Percentiles rank a stretch among this genome's conserved stretches.
These are phyloP conservation scores for Chondrosia reniformis DNA, from an alignment of 37 sponge, comb jelly and placozoan species.

Conservation along the genomic window DNA sequence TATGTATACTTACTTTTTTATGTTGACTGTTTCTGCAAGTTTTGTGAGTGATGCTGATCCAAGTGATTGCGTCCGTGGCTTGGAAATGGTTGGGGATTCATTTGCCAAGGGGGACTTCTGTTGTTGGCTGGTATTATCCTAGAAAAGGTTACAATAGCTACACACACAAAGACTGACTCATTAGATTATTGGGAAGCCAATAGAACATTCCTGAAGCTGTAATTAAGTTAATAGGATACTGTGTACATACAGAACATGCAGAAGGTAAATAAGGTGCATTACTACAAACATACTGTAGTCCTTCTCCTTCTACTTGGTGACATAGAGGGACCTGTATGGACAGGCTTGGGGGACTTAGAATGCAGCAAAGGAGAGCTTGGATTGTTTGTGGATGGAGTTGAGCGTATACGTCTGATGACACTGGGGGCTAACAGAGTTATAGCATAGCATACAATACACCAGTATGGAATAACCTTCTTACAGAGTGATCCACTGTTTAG, in stretches of 20 bases:
- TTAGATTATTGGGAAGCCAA: background rate
- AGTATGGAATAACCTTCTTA: background rate
- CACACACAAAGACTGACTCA: too few relatives aligned
- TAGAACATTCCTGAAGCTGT: background rate
- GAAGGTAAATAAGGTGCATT: too few relatives aligned
- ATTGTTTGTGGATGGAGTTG: background rate
- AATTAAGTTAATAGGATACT: background rate
- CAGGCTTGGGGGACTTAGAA: background rate
- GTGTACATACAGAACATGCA: too few relatives aligned
- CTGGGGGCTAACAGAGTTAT: background rate
- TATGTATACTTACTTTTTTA: too few relatives aligned
- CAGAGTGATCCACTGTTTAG: background rate
- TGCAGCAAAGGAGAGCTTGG: background rate
- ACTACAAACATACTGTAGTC: background rate
- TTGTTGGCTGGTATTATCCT: too few relatives aligned
- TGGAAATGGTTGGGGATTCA: too few relatives aligned
- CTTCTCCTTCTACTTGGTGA: slow-evolving; percentile 9
- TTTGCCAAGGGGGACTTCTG: too few relatives aligned
- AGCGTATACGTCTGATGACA: background rate
- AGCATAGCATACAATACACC: background rate
- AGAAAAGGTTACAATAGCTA: too few relatives aligned
- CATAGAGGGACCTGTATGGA: background rate
- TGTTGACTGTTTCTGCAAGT: too few relatives aligned
- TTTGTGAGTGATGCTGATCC: background rate
- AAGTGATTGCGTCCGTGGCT: too few relatives aligned